Percentiles rank a stretch among this genome's conserved stretches.
These are phyloP conservation scores for Limulus polyphemus DNA, from an alignment of 2,888 invertebrate species.

Conservation along the genomic window DNA sequence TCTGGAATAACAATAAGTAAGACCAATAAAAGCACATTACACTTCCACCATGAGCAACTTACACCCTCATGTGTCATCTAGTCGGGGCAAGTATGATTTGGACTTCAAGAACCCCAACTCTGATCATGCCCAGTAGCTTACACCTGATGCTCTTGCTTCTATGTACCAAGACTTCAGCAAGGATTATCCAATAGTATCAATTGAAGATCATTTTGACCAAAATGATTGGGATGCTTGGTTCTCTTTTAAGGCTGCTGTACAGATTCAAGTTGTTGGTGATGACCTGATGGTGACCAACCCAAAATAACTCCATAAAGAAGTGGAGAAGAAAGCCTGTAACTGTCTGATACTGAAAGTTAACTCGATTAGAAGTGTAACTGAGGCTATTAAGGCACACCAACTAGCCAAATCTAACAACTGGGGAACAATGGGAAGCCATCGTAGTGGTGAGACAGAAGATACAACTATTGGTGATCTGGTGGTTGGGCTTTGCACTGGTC, in stretches of 20 bases:
- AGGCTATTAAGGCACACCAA: conserved; percentile 73
- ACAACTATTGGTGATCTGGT: conserved; percentile 98
- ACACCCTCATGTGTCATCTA: no score
- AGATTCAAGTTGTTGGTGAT: conserved; percentile 61
- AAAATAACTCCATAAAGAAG: conserved; percentile 79
- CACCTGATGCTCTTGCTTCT: conserved; percentile 66
- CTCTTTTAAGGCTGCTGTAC: conserved; percentile 56
- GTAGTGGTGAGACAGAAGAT: conserved; percentile 98
- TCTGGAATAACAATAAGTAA: no score
- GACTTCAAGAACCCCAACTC: conserved; percentile 95
- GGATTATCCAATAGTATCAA: conserved; percentile 81
- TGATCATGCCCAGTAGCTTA: conserved; percentile 64
- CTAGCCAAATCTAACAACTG: conserved; percentile 49
- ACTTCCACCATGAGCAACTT: no score
- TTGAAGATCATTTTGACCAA: conserved; percentile 99
- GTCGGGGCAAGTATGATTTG: conserved; percentile 73
- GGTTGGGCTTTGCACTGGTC: conserved; percentile 96
- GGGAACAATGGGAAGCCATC: conserved; percentile 99
- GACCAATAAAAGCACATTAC: no score
- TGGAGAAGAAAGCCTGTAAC: conserved; percentile 96
- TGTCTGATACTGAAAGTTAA: conserved; percentile 93
- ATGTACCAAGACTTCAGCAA: conserved; percentile 81
- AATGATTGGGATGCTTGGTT: conserved; percentile 97
- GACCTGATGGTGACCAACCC: conserved; percentile 94
- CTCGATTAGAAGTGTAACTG: conserved; percentile 98